These are phyloP conservation scores for Cepaea hortensis DNA, from an alignment of 2,888 invertebrate genomes.

Conservation along the genomic window DNA sequence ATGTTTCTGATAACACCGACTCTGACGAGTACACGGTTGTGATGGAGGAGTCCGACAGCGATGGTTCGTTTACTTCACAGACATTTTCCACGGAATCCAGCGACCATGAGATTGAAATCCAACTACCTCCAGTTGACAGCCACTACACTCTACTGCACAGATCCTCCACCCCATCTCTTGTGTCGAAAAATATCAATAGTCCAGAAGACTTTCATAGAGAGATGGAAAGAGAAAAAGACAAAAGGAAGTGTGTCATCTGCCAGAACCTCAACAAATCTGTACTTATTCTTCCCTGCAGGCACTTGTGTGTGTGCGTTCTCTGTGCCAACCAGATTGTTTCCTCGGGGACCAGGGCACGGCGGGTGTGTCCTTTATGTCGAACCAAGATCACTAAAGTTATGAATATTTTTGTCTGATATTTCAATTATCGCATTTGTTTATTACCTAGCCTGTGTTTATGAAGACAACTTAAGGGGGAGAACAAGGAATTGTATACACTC, in stretches of 20 bases:
- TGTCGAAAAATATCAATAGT: slow-evolving; percentile 46
- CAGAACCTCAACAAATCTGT: slow-evolving; percentile 71
- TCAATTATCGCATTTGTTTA: too few species aligned
- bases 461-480: too few species aligned
- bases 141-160: slow-evolving; percentile 52
- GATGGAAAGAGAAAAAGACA: slow-evolving; percentile 53
- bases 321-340: slow-evolving; percentile 71
- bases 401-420: slow-evolving; percentile 69
- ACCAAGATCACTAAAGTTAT: slow-evolving; percentile 69
- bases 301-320: slow-evolving; percentile 73
- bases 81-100: slow-evolving; percentile 53
- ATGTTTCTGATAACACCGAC: slow-evolving; percentile 16
- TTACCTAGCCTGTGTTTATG: too few species aligned
- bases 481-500: too few species aligned
- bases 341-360: slow-evolving; percentile 56
- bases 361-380: slow-evolving; percentile 72
- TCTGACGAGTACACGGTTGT: slow-evolving; percentile 31
- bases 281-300: slow-evolving; percentile 72
- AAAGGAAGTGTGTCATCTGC: slow-evolving; percentile 72
- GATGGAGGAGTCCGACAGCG: slow-evolving; percentile 40
- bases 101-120: slow-evolving; percentile 63
- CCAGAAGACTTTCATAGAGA: slow-evolving; percentile 60
- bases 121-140: slow-evolving; percentile 56
- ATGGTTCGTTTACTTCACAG: slow-evolving; percentile 52
- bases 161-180: slow-evolving; percentile 60